Evolutionary conservation across 2,797 vertebrate species (phyloP), one percentile per base, ranked within the genome.

Genomic region (Acrossocheilus wenchowensis): DNA sequence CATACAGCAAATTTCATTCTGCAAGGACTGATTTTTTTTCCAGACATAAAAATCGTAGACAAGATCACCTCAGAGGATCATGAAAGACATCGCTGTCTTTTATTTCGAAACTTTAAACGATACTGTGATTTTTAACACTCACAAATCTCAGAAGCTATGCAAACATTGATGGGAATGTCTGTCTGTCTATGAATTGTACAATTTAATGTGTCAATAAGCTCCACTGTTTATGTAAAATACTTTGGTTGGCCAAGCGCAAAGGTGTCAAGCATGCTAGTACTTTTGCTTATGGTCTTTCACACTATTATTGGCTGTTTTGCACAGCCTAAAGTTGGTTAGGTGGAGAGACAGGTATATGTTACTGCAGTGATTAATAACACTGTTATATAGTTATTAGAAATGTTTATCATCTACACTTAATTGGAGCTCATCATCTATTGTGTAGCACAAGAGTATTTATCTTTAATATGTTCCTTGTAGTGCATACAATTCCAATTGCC

Each of bases 101-200:
- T 78, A 78, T 68, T 87, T 85, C 10, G 57, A 85, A 77, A 86
- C 69, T 88, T 48, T 77, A 77, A 80, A 85, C 26, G 41, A 87
- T 71, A 83, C 83, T 87, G 86, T 83, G 78, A 81, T 84, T 85
- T 85, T 90, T 60, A 81, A 41, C 48, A 74, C 74, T 64, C 60
- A 82, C 60, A 81, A 88, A 86, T 87, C 85, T 41, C 64, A 82
- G 64, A 91, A 92, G 90, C 95, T 96, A 96, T 96, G 95, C 94
- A 96, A 95, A 92, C 88, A 92, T 85, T 21, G 36, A 86, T 43
- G 36, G 87, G 54, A 88, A 89, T 90, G 83, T 89, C 64, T 88
- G 36, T 69, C 45, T 74, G n/a, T 86, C 50, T 78, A 66, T 83
- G 50, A 85, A 60, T 72, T 57, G n/a, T 39, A 78, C 66, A 50